These are phyloP conservation scores for Catharus bicknelli DNA, from an alignment of 2,113 vertebrate species.

Conservation along the genomic window DNA sequence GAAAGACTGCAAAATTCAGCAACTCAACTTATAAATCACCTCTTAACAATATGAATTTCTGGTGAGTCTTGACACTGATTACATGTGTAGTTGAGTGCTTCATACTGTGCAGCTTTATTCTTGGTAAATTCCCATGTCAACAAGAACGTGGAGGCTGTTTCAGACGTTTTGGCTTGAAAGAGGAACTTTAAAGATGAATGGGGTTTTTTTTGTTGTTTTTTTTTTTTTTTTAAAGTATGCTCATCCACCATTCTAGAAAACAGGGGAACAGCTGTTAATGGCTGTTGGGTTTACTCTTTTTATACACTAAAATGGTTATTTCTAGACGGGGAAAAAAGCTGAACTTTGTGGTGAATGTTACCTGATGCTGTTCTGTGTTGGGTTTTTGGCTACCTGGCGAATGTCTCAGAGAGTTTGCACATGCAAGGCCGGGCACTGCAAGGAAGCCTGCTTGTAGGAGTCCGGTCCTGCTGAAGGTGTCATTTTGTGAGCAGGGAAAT, in stretches of 20 bases:
- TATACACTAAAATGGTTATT: neutral
- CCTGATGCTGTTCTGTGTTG: neutral
- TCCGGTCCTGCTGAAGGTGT: neutral
- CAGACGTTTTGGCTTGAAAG: neutral
- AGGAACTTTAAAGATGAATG: too few species aligned
- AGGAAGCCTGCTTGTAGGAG: neutral
- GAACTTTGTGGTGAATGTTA: neutral
- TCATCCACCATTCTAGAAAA: neutral
- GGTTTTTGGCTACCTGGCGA: neutral
- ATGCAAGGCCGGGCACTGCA: neutral
- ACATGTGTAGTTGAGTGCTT: neutral
- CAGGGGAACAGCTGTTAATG: neutral
- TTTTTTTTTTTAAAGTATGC: neutral
- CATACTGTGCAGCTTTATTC: neutral
- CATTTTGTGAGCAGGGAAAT: neutral
- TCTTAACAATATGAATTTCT: neutral
- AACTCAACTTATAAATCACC: neutral
- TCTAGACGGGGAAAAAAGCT: neutral
- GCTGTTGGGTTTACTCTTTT: neutral
- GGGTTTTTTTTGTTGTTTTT: neutral
- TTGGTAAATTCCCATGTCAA: neutral
- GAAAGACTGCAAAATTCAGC: neutral
- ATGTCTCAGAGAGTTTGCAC: neutral
- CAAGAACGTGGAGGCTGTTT: neutral
- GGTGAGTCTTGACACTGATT: neutral